These are phyloP conservation scores for Trinorchestia longiramus DNA, from an alignment of 1,140 invertebrate genomes.

Conservation along the genomic window DNA sequence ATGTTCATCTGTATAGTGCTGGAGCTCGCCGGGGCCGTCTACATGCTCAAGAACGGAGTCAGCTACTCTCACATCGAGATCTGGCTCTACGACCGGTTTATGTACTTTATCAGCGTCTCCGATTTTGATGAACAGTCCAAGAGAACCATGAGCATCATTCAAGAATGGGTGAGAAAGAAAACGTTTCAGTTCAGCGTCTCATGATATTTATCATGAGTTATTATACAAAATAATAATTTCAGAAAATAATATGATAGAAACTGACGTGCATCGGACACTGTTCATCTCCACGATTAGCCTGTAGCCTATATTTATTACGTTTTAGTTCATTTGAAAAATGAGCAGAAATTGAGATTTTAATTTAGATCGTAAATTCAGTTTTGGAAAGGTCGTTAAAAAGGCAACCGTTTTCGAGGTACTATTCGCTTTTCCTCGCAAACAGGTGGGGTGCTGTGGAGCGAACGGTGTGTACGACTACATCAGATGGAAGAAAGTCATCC, in stretches of 20 bases:
- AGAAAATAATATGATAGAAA: background rate
- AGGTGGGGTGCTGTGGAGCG: constrained; percentile 77
- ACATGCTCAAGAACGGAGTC: constrained; percentile 83
- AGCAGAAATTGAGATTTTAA: background rate
- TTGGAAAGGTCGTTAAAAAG: background rate
- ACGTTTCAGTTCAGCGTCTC: background rate
- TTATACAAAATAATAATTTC: background rate
- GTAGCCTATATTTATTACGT: background rate
- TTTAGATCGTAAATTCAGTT: background rate
- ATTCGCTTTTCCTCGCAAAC: background rate
- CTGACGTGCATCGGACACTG: background rate
- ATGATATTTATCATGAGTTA: background rate
- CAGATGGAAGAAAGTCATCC: constrained; percentile 80
- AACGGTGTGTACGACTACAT: constrained; percentile 85
- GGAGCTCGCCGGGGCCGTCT: constrained; percentile 80
- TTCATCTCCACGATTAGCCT: background rate
- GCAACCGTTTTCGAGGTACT: background rate
- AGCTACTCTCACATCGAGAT: constrained; percentile 84
- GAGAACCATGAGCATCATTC: constrained; percentile 81
- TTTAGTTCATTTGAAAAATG: background rate
- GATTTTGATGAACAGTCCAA: constrained; percentile 75
- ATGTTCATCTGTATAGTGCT: constrained; percentile 80
- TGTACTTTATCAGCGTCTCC: constrained; percentile 78
- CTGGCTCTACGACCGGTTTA: constrained; percentile 79
- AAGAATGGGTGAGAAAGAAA: constrained; percentile 81